phyloP scores from a whole-genome alignment of 2,113 vertebrate species.

The Anarrhichthys ocellatus region DNA sequence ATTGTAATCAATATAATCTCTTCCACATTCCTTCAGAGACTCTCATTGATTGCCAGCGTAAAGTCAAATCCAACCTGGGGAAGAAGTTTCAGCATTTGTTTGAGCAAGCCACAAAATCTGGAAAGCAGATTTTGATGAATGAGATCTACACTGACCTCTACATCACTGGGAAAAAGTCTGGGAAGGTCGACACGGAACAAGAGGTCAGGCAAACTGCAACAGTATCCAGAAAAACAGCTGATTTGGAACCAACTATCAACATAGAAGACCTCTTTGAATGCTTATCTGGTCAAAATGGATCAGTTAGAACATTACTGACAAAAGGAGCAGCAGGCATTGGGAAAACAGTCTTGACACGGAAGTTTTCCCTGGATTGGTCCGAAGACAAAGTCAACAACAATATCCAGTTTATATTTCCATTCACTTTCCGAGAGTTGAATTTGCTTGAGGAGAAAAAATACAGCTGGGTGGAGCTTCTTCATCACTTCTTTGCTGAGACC shows the following conservation, averaged over 20 bases:
- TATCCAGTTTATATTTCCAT: slow-evolving; percentile 12
- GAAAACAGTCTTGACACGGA: slow-evolving; percentile 18
- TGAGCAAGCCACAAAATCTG: no score
- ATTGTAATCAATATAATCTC: no score
- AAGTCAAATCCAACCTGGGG: no score
- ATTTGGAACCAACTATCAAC: background rate
- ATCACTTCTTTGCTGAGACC: slow-evolving; percentile 21
- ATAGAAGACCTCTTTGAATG: background rate
- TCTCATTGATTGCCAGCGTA: no score
- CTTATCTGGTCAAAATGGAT: background rate
- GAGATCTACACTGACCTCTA: no score
- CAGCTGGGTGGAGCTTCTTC: slow-evolving; percentile 20
- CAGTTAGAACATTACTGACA: background rate
- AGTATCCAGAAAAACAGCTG: background rate
- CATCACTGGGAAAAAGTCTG: background rate
- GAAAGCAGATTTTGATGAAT: no score
- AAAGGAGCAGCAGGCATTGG: slow-evolving; percentile 14
- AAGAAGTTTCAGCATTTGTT: no score
- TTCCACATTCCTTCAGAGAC: no score
- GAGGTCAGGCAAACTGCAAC: background rate
- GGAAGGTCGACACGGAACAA: background rate
- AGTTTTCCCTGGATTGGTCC: slow-evolving; percentile 23
- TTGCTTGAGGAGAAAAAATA: background rate
- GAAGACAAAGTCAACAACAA: background rate
- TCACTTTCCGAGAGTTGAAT: slow-evolving; percentile 27